phyloP scores from a whole-genome alignment of 2,113 vertebrate species.

The Corythoichthys intestinalis region DNA sequence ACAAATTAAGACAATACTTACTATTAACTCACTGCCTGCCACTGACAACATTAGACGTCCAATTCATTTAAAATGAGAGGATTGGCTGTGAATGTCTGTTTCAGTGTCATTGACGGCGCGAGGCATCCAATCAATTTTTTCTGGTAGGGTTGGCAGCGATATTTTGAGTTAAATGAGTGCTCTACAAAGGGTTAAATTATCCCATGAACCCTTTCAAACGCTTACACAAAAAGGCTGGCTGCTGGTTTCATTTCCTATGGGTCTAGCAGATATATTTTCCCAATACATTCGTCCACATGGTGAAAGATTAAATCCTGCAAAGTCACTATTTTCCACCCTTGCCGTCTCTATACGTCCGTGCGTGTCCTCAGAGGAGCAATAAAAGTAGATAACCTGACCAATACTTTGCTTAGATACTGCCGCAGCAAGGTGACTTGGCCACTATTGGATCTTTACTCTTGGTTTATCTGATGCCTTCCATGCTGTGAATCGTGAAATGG shows the following conservation, averaged over 20 bases:
- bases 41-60: too few species aligned
- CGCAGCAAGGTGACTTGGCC: constrained; percentile 6
- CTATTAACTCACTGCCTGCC: too few species aligned
- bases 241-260: neutral
- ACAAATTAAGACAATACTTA: too few species aligned
- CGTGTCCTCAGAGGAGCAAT: constrained; percentile 29
- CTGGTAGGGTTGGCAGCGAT: too few species aligned
- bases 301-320: constrained; percentile 4
- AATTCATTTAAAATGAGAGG: too few species aligned
- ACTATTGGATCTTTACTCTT: constrained; percentile 25
- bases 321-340: constrained; percentile 11
- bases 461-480: constrained; percentile 42
- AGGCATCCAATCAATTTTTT: too few species aligned
- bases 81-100: too few species aligned
- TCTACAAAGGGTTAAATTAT: neutral
- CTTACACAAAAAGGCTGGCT: neutral
- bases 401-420: constrained; percentile 30
- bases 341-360: constrained; percentile 16
- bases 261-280: neutral
- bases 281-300: neutral
- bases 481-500: constrained; percentile 11
- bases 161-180: too few species aligned
- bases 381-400: constrained; percentile 31
- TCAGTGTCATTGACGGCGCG: too few species aligned
- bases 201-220: neutral